Conservation (phyloP, 2,113 vertebrate species). For the Petrocephalus microphthalmus region DNA sequence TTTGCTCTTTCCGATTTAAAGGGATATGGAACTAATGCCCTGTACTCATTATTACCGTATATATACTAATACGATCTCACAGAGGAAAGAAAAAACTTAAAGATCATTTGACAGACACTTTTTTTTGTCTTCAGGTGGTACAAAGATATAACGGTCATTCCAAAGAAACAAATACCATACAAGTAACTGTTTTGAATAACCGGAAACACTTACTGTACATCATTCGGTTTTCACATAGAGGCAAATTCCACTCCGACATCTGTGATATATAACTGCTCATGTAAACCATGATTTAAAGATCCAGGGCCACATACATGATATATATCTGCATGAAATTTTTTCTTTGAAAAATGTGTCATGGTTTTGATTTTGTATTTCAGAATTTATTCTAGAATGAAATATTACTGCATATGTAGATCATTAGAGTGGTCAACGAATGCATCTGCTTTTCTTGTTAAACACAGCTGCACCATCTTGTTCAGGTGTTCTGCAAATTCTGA, state of each 20-base stretch:
- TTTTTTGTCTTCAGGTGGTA: not conserved
- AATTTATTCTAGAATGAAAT: not conserved
- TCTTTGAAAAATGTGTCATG: not conserved
- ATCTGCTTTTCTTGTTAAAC: not conserved
- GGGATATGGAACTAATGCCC: not conserved
- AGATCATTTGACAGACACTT: not conserved
- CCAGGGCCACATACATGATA: not conserved
- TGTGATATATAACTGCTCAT: not conserved
- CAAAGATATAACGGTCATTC: not conserved
- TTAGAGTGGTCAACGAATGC: not conserved
- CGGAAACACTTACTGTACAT: not conserved
- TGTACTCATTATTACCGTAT: not conserved
- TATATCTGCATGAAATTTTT: not conserved
- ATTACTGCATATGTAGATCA: not conserved
- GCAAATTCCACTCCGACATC: not conserved
- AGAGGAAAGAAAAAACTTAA: not conserved
- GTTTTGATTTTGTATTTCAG: not conserved
- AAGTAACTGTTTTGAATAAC: not conserved
- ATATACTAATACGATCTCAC: not conserved
- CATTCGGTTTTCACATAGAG: not conserved
- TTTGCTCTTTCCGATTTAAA: not conserved
- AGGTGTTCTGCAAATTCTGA: not conserved
- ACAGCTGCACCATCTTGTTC: not conserved
- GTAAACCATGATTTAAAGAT: conserved; percentile 1
- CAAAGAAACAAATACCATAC: not conserved